Percentiles rank a stretch among this genome's conserved stretches.
Evolutionary conservation across 2,113 vertebrate species (phyloP).

Genomic region (Chionomys nivalis): DNA sequence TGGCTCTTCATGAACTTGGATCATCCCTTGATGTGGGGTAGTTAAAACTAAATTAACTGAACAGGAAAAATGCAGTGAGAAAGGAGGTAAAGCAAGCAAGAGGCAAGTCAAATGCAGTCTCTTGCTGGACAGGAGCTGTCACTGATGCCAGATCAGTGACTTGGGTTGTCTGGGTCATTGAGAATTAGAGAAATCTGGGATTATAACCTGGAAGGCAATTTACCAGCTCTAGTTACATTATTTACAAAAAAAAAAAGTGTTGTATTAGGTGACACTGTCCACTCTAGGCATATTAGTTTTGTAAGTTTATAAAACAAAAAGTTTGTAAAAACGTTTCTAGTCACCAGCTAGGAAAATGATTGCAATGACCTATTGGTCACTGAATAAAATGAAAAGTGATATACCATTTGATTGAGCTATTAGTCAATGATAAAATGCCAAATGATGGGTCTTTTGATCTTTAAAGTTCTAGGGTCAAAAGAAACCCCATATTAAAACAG

Average conservation of each 20-base stretch:
- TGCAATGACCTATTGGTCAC: neutral
- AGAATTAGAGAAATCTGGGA: slow-evolving; percentile 4
- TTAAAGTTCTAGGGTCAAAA: slow-evolving; percentile 6
- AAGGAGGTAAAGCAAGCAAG: neutral
- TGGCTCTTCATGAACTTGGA: neutral
- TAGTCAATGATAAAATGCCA: neutral
- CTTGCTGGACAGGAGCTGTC: neutral
- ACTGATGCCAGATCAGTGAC: neutral
- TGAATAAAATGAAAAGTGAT: neutral
- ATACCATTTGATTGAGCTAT: neutral
- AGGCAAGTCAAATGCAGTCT: neutral
- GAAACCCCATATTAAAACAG: neutral
- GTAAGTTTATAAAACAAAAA: neutral
- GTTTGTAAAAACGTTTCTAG: neutral
- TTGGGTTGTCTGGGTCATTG: neutral
- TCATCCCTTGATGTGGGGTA: neutral
- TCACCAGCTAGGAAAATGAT: neutral
- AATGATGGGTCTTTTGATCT: neutral
- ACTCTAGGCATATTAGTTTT: neutral
- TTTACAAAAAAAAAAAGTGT: slow-evolving; percentile 28
- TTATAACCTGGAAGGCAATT: neutral
- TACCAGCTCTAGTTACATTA: neutral
- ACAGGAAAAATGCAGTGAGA: neutral
- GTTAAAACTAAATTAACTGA: slow-evolving; percentile 20
- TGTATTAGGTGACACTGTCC: neutral